Percentiles rank a stretch among this genome's conserved stretches.
Evolutionary conservation across 2,888 invertebrate genomes (phyloP).

Genomic region (Patella ulyssiponensis): DNA sequence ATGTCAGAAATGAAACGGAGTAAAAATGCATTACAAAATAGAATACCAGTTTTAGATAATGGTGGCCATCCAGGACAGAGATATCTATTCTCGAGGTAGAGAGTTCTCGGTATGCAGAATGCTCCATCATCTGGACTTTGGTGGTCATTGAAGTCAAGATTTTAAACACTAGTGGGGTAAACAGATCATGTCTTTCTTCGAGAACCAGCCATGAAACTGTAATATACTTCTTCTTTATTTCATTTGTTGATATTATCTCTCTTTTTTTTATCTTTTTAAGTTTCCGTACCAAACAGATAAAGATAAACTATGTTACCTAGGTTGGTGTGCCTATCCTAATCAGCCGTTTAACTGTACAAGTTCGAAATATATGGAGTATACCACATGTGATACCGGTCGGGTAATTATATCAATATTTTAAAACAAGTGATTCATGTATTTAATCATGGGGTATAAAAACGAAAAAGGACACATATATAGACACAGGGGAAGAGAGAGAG

Average conservation of each 20-base stretch:
- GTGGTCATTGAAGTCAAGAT: no score
- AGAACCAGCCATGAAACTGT: no score
- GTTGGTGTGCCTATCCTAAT: not conserved
- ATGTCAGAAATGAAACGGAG: no score
- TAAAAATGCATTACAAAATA: no score
- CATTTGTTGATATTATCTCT: not conserved
- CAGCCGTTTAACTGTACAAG: not conserved
- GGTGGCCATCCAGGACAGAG: no score
- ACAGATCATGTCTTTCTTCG: no score
- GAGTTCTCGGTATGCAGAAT: no score
- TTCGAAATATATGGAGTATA: not conserved
- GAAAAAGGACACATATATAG: not conserved
- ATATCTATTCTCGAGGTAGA: no score
- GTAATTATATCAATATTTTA: not conserved
- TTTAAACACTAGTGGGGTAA: no score
- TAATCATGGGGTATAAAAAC: not conserved
- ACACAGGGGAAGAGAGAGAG: not conserved
- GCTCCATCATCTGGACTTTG: no score
- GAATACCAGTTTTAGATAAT: no score
- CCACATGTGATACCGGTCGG: not conserved
- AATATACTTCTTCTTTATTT: no score
- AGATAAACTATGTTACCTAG: not conserved
- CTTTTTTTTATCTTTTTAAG: not conserved
- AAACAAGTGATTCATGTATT: not conserved
- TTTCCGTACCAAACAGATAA: not conserved